phyloP scores from a whole-genome alignment of 2,113 vertebrate genomes.

The Dasypus novemcinctus region DNA sequence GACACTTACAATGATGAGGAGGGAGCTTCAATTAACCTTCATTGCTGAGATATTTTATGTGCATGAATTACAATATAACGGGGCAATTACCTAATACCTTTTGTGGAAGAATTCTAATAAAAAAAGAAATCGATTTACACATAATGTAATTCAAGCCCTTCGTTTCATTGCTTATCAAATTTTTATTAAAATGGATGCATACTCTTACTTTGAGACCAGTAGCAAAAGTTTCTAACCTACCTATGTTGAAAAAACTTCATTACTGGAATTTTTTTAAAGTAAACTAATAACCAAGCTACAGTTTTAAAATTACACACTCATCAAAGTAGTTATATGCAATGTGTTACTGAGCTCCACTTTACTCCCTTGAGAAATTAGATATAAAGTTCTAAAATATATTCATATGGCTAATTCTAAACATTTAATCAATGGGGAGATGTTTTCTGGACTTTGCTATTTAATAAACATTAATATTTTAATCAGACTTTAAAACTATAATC shows the following conservation, averaged over 20 bases:
- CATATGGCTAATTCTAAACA: background rate
- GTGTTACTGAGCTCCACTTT: background rate
- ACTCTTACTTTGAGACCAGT: conserved; percentile 68
- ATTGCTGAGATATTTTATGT: conserved; percentile 83
- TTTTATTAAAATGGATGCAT: conserved; percentile 78
- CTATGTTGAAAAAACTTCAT: conserved; percentile 50
- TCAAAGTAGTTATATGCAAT: background rate
- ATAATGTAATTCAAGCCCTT: conserved; percentile 80
- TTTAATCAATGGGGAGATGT: background rate
- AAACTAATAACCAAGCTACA: background rate
- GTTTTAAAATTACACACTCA: background rate
- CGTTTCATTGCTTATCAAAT: conserved; percentile 82
- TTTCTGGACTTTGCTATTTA: conserved; percentile 26
- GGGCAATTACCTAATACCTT: conserved; percentile 85
- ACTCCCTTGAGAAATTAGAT: background rate
- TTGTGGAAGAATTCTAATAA: conserved; percentile 85
- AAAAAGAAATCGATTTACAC: conserved; percentile 84
- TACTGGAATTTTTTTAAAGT: conserved; percentile 31
- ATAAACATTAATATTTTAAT: background rate
- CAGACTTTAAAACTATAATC: background rate
- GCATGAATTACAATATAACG: conserved; percentile 84
- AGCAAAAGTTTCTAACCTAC: conserved; percentile 42
- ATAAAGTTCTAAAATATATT: background rate
- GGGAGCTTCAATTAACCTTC: conserved; percentile 86
- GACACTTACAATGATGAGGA: conserved; percentile 81